These are phyloP conservation scores for Dyspetes luteomarginatus DNA, from an alignment of 2,888 invertebrate genomes.

Conservation along the genomic window DNA sequence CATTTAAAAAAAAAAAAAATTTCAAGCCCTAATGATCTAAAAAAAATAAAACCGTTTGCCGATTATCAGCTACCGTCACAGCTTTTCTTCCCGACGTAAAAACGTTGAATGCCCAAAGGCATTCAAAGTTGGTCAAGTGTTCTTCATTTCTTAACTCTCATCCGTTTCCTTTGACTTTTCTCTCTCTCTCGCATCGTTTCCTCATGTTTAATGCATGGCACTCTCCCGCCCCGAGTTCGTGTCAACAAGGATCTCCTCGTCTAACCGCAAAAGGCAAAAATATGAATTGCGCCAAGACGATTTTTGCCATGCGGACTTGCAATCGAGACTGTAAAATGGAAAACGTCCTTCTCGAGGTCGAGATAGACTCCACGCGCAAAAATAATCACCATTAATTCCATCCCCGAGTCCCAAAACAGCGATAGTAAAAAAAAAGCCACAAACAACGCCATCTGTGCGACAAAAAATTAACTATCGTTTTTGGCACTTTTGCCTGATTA, in stretches of 20 bases:
- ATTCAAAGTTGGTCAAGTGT: conserved; percentile 65
- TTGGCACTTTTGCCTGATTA: no score
- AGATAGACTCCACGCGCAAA: not conserved
- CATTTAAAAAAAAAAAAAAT: no score
- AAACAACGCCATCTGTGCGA: no score
- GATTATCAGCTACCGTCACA: not conserved
- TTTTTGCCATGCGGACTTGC: not conserved
- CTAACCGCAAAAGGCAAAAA: conserved; percentile 55
- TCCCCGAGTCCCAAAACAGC: no score
- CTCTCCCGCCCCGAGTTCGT: conserved; percentile 49
- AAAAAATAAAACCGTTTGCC: no score
- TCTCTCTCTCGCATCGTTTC: conserved; percentile 12
- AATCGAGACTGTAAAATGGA: not conserved
- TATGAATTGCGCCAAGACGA: conserved; percentile 50
- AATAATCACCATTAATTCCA: no score
- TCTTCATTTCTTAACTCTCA: conserved; percentile 34
- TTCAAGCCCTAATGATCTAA: no score
- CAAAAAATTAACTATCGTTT: no score
- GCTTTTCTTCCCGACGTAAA: no score
- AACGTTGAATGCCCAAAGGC: conserved; percentile 21
- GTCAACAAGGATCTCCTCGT: conserved; percentile 60
- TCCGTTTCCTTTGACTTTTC: not conserved
- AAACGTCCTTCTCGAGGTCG: conserved; percentile 57
- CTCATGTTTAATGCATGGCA: conserved; percentile 67
- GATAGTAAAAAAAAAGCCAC: no score